A percentile compares a stretch with the other conserved stretches of the same genome.
phyloP scores from a whole-genome alignment of 2,888 invertebrate species.

The Bellardia pandia region DNA sequence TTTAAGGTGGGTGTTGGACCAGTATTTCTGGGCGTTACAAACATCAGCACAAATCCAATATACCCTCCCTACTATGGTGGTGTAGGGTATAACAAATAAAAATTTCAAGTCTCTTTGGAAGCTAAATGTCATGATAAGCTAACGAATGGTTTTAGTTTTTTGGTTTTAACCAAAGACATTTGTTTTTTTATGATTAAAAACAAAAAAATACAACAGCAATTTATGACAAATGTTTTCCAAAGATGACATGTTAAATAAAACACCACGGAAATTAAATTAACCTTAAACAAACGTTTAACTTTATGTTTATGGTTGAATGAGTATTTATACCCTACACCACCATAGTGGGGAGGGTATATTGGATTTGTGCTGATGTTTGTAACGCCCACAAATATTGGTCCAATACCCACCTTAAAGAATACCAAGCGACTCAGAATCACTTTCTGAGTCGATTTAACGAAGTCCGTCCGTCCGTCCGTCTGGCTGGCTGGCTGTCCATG shows the following conservation, averaged over 20 bases:
- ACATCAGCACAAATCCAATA: too few species aligned
- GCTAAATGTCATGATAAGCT: constrained; percentile 52
- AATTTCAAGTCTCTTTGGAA: constrained; percentile 38
- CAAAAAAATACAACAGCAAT: constrained; percentile 22
- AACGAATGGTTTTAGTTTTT: constrained; percentile 36
- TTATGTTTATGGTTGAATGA: constrained; percentile 22
- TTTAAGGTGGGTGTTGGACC: too few species aligned
- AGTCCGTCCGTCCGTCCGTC: too few species aligned
- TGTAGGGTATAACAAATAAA: not conserved
- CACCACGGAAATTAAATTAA: constrained; percentile 33
- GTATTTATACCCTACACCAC: not conserved
- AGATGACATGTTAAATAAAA: constrained; percentile 22
- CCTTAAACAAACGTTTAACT: constrained; percentile 41
- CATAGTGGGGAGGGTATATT: too few species aligned
- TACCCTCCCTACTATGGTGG: too few species aligned
- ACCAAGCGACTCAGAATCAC: too few species aligned
- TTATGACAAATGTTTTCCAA: constrained; percentile 46
- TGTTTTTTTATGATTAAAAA: not conserved
- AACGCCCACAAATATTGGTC: too few species aligned
- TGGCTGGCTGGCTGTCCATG: too few species aligned
- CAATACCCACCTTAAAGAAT: too few species aligned
- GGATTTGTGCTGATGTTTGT: too few species aligned
- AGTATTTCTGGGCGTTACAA: too few species aligned
- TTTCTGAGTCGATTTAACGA: too few species aligned
- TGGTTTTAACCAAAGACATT: constrained; percentile 9